Percentiles rank a stretch among this genome's conserved stretches.
Conservation (phyloP, 2,113 vertebrate species). For the Actenoides lindsayi region DNA sequence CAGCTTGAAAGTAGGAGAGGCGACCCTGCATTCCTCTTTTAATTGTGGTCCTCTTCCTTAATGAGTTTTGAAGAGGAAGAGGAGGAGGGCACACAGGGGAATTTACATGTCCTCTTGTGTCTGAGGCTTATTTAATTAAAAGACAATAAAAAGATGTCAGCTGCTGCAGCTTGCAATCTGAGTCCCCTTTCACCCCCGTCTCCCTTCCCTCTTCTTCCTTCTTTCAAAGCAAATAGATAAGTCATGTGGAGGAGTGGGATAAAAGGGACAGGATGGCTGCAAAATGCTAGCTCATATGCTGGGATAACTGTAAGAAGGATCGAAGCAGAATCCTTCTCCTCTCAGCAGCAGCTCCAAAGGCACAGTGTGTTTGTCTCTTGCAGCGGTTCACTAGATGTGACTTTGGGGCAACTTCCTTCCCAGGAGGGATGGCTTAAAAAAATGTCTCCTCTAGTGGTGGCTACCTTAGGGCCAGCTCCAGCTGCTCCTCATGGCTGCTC, state of each 20-base stretch:
- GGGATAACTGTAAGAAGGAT: neutral
- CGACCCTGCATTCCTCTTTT: constrained; percentile 67
- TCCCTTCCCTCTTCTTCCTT: constrained; percentile 37
- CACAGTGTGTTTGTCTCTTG: neutral
- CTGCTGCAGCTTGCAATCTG: constrained; percentile 71
- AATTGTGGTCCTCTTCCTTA: constrained; percentile 72
- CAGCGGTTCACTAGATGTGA: neutral
- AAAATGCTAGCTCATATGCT: neutral
- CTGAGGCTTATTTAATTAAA: constrained; percentile 81
- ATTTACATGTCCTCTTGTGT: constrained; percentile 56
- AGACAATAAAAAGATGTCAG: constrained; percentile 78
- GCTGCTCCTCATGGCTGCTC: neutral
- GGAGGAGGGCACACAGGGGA: neutral
- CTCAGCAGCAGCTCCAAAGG: neutral
- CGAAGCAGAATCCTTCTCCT: neutral
- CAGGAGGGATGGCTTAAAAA: neutral
- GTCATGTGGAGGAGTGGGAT: neutral
- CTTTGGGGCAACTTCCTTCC: neutral
- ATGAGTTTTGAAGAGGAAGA: constrained; percentile 74
- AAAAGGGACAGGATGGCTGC: neutral
- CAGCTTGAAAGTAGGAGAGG: constrained; percentile 29
- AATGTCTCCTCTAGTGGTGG: neutral
- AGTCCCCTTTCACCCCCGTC: neutral
- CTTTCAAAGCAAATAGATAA: constrained; percentile 2
- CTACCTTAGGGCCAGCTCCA: neutral